Evolutionary conservation across 2,797 vertebrate genomes (phyloP), one percentile per base, ranked within the genome.

Genomic region (Lagodon rhomboides): DNA sequence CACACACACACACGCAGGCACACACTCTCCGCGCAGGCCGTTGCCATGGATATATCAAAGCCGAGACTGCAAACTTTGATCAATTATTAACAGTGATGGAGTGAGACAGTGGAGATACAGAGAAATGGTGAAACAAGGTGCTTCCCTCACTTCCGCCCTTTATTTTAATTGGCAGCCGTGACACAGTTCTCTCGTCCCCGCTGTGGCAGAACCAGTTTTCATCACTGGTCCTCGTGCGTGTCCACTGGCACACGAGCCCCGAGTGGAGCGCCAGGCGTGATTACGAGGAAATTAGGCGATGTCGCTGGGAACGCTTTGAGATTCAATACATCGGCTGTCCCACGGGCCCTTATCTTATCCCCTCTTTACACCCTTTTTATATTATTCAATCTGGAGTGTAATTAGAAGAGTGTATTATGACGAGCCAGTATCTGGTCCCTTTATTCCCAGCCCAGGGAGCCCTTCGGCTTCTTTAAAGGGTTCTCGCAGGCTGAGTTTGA

Each of bases 11-110:
- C 74, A 55, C 25, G 30, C 64, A 56, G 46, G 46, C 72, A 76
- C 84, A 75, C 75, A 20, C 81, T 64, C 77, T 69, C 65, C n/a
- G n/a, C 62, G 22, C 86, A 80, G 82, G 84, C 84, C 77, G 91
- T 93, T 94, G 92, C 92, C 90, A 94, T 93, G 92, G 91, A 90
- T 93, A 93, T 88, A 93, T 95, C 93, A 95, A 94, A 95, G 94
- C 91, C 15, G 75, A 90, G 90, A 87, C 91, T 87, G 91, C 88
- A 91, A 94, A 94, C 94, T 95, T 95, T 95, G 95, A 96, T 95
- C 92, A 95, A 94, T 95, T 95, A 95, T 95, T 94, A 92, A 94
- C 87, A 75, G 85, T 79, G 93, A 92, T 84, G 80, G 86, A 90
- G 85, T 60, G 80, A 92, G 90, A 91, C 85, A 51, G 89, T 74